Evolutionary conservation across 2,797 vertebrate species (phyloP).

Genomic region (Esox masquinongy): DNA sequence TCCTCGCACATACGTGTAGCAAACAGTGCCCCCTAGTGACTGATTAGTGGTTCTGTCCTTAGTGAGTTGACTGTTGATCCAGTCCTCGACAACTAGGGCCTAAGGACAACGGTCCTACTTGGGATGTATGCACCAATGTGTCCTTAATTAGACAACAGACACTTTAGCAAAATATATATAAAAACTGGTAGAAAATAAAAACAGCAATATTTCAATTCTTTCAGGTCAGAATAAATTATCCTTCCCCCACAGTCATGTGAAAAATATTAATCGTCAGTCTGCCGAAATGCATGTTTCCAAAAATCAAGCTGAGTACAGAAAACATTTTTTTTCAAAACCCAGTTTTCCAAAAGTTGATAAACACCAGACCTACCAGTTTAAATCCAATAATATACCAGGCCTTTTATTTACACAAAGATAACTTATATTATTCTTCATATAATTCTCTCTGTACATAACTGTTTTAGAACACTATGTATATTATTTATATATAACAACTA

Average conservation of each 20-base stretch:
- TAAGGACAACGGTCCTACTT: background rate
- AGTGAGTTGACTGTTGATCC: too few species aligned
- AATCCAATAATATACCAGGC: slow-evolving; percentile 67
- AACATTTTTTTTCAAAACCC: slow-evolving; percentile 51
- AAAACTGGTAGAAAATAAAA: background rate
- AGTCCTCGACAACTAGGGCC: too few species aligned
- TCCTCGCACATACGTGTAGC: too few species aligned
- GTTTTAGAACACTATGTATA: slow-evolving; percentile 79
- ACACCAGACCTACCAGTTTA: slow-evolving; percentile 63
- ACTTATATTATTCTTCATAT: slow-evolving; percentile 81
- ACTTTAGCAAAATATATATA: background rate
- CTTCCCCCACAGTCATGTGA: background rate
- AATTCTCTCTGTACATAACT: slow-evolving; percentile 80
- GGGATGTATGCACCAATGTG: background rate
- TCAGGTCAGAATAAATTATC: background rate
- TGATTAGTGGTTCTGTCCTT: background rate
- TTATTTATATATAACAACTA: slow-evolving; percentile 65
- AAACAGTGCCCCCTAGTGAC: background rate
- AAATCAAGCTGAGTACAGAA: background rate
- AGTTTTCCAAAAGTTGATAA: slow-evolving; percentile 64
- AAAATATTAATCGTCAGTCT: slow-evolving; percentile 37
- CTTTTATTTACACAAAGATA: slow-evolving; percentile 72
- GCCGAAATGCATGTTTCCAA: slow-evolving; percentile 57
- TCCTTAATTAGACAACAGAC: background rate
- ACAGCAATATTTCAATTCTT: background rate